Base-by-base conservation (phyloP, 2,888 invertebrate genomes). In the Microdon myrmicae region DNA sequence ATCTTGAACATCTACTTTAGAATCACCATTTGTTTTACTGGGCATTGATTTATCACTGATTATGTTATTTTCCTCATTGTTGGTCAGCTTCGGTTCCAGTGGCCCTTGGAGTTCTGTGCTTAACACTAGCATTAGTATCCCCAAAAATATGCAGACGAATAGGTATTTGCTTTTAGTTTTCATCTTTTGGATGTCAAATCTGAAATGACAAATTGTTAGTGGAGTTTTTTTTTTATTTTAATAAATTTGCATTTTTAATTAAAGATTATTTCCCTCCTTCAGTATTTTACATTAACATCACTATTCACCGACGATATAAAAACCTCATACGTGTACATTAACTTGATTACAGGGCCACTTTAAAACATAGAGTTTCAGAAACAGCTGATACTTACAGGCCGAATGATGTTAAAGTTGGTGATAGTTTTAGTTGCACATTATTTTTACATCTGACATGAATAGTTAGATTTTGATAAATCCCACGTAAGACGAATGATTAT, bases 401-500 rank as follows among this genome's bases (percentile, higher is more conserved):
- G 55, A 43, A 22, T 53, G n/a, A 43, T 64, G 41, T 34, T 43
- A 32, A 43, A 38, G 47, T 47, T 58, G 37, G 22, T 58, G 29
- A 38, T 32, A 17, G 8, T 31, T 8, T 53, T 64, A 64, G 31
- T 58, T 47, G 31, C 56, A 48, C 64, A 64, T 64, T 64, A 58
- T 64, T 47, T 64, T 47, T 23, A 35, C 51, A 47, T 47, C 20
- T 35, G 47, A 28, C 37, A 41, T 64, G 51, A 38, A 53, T 47
- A 23, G 43, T 41, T 37, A 47, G 51, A 58, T 47, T 23, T 47
- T 47, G 45, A 29, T 37, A 53, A 58, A 34, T 61, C 61, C 56
- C 67, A 67, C 67, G 67, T 67, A 67, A 66, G 61, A 61, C 56
- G 58, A 49, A 37, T 55, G 49, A 55, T 60, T 49, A 60, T 41